Evolutionary conservation across 2,797 vertebrate species (phyloP), one percentile per base, ranked within the genome.

Genomic region (Microctenopoma lineatum): DNA sequence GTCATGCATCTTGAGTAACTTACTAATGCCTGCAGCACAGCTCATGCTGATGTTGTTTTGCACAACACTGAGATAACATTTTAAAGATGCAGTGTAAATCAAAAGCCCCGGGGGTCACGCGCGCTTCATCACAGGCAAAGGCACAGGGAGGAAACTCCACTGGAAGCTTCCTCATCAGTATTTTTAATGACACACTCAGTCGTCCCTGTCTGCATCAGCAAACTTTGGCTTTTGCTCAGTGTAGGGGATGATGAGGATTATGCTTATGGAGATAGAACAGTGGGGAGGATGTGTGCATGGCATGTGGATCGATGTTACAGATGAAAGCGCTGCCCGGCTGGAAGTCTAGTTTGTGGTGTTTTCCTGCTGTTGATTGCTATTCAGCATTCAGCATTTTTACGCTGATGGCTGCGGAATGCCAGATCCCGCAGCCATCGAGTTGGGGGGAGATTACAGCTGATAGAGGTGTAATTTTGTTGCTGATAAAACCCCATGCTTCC

Each of bases 191-290:
- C 59, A 76, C 72, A 56, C 61, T 34, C 45, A 57, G 59, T 54
- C 10, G 48, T 57, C 78, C 65, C 75, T 48, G 79, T 69, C 77
- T 51, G 71, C 61, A 77, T 79, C 77, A 54, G 78, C 71, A 39
- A 77, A 82, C 79, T 79, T 71, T 87, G 71, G 79, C 84, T 82
- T 81, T 75, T 80, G 60, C 73, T 56, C 29, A 0, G 57, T 39
- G 60, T 77, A 36, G 82, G 55, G 77, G 75, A 84, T 88, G 84
- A 88, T 59, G 70, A 70, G 83, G 75, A 89, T 87, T 86, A 88
- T 61, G 62, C 67, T 16, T 56, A 39, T 53, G 52, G 64, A 59
- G 66, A 26, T 18, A 64, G 61, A 62, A 62, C 70, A 72, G 77
- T 70, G 42, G 68, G 77, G 48, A 64, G 81, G 75, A 75, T 80